Conservation (phyloP, 2,113 vertebrate genomes). For the Cottus gobio region DNA sequence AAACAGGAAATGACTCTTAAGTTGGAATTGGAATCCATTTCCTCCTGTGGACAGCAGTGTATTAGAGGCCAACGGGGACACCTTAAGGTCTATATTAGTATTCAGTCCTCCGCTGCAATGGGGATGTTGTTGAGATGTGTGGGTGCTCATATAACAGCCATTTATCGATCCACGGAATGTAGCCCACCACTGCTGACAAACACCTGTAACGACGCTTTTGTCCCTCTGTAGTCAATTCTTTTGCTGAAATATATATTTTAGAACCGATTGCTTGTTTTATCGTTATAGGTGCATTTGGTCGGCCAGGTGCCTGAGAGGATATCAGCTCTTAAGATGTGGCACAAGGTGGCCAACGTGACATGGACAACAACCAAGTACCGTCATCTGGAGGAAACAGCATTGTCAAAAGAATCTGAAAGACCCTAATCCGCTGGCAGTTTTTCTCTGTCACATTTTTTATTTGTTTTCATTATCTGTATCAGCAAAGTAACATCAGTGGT, state of each 20-base stretch:
- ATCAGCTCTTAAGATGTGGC: neutral
- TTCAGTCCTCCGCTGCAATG: slow-evolving; percentile 46
- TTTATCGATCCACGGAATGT: slow-evolving; percentile 39
- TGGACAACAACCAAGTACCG: neutral
- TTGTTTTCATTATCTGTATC: too few relatives aligned
- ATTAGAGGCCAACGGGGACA: slow-evolving; percentile 26
- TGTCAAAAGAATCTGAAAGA: neutral
- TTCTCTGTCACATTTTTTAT: neutral
- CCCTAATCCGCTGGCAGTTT: neutral
- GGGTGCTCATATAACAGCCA: slow-evolving; percentile 17
- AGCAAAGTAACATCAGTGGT: neutral
- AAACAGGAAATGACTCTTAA: slow-evolving; percentile 30
- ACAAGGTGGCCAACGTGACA: neutral
- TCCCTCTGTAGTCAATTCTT: neutral
- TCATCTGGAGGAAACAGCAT: neutral
- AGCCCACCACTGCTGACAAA: neutral
- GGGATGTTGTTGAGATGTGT: slow-evolving; percentile 36
- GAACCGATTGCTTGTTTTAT: neutral
- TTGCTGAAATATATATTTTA: neutral
- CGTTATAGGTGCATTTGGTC: neutral
- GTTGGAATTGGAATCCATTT: slow-evolving; percentile 24
- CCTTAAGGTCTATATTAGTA: slow-evolving; percentile 51
- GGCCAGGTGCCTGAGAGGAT: neutral
- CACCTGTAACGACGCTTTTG: neutral
- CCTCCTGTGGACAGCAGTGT: slow-evolving; percentile 6